Base-by-base conservation (phyloP, 2,113 vertebrate genomes). In the Elephas maximus region DNA sequence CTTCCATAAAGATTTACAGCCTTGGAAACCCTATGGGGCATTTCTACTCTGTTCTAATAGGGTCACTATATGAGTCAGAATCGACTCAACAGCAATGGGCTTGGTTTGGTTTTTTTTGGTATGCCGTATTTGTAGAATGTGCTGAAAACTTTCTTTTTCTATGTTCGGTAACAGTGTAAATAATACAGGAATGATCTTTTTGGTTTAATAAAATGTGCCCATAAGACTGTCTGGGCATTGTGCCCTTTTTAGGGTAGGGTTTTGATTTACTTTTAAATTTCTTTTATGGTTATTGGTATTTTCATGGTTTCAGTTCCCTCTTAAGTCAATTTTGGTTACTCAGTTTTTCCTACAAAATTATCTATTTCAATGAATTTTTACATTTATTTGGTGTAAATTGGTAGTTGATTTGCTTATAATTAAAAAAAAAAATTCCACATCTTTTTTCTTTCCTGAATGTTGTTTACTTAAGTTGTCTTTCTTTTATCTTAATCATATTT, bases 261-360 rank as follows among this genome's bases (percentile, higher is more conserved):
- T 97, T 97, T 91, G 73, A 62, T 89, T 92, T 91, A 63, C 74
- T 91, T 41, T 90, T 78, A 88, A 51, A 53, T 74, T 86, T 96
- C 30, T 92, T 97, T 83, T 94, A 62, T 79, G 53, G 63, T 60
- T 96, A 53, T 62, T 93, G 14, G 14, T 65, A 62, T 94, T 96
- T 83, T 78, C 65, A 93, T 79, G 24, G 53, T 67, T 78, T 97
- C 33, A 96, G 8, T 85, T 96, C 45, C 41, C 82, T 96, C 88
- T 78, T 81, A 28, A 91, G 83, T 96, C 88, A 94, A 79, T 74
- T 97, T 96, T 93, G 62, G 21, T 88, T 88, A 91, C n/a, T 90
- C 33, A 90, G 53, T 85, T 96, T 94, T 96, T 88, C 73, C 81
- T 93, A 92, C 57, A 90, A 90, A 93, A 84, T 94, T 77, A 57